phyloP scores from a whole-genome alignment of 2,113 vertebrate species.

The Pagrus major region DNA sequence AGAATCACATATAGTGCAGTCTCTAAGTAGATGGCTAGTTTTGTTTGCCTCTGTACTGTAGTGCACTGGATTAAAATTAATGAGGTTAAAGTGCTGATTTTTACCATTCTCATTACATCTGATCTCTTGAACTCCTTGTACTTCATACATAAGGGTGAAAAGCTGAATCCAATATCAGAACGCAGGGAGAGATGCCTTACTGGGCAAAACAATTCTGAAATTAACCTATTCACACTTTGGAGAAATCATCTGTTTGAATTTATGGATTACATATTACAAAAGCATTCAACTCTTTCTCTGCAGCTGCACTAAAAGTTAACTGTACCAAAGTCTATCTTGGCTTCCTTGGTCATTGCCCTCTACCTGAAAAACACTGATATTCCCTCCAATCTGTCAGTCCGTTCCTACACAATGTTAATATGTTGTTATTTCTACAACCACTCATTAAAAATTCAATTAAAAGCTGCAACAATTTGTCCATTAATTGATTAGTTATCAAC shows the following conservation, averaged over 20 bases:
- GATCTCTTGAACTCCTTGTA: not conserved
- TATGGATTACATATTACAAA: conserved; percentile 4
- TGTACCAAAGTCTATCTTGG: not conserved
- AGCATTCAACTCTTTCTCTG: not conserved
- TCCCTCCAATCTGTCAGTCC: not conserved
- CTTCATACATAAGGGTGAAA: not conserved
- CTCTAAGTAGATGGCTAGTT: not conserved
- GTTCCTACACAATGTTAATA: too few relatives aligned
- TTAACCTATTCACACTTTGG: not conserved
- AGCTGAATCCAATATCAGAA: not conserved
- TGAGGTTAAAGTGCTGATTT: not conserved
- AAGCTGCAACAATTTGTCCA: too few relatives aligned
- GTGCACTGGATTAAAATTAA: conserved; percentile 4
- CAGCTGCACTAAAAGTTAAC: not conserved
- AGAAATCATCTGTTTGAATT: not conserved
- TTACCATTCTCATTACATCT: not conserved
- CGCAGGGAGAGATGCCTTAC: not conserved
- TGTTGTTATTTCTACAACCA: too few relatives aligned
- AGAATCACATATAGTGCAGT: not conserved
- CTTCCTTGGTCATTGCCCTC: not conserved
- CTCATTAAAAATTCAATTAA: too few relatives aligned
- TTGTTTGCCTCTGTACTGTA: not conserved
- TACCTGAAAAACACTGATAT: not conserved
- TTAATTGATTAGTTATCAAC: too few relatives aligned
- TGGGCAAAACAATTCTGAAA: too few relatives aligned